Percentiles rank a stretch among this genome's conserved stretches.
These are phyloP conservation scores for Sorex fumeus DNA, from an alignment of 2,113 vertebrate species.

Conservation along the genomic window DNA sequence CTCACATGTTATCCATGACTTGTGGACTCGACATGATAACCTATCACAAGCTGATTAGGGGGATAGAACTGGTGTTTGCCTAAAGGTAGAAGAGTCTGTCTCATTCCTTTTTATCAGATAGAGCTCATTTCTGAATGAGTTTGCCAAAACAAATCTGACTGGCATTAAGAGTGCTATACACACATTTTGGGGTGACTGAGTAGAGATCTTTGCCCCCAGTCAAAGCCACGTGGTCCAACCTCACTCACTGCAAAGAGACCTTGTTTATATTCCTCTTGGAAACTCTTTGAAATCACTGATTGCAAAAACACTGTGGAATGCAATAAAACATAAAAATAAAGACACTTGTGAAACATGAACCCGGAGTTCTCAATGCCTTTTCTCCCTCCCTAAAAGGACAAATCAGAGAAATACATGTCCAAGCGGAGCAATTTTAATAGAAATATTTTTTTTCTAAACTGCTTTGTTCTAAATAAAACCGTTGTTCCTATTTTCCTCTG, in stretches of 20 bases:
- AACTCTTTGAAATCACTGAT: conserved; percentile 43
- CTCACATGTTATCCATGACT: neutral
- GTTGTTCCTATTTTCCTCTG: neutral
- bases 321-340: conserved; percentile 71
- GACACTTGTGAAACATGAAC: conserved; percentile 42
- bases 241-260: neutral
- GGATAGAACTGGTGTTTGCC: neutral
- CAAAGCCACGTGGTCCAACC: neutral
- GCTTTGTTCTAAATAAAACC: conserved; percentile 60
- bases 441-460: conserved; percentile 55
- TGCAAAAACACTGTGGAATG: conserved; percentile 66
- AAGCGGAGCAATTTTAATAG: conserved; percentile 62
- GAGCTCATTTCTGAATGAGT: neutral
- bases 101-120: neutral
- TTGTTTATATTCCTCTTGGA: conserved; percentile 73
- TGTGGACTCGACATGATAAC: neutral
- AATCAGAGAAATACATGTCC: neutral
- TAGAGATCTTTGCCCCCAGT: neutral
- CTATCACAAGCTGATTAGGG: neutral
- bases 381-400: conserved; percentile 14
- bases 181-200: neutral
- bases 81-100: neutral
- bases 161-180: neutral
- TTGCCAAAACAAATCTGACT: neutral
- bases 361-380: neutral